phyloP scores from a whole-genome alignment of 1,140 invertebrate genomes.

The Pogonomyrmex barbatus region DNA sequence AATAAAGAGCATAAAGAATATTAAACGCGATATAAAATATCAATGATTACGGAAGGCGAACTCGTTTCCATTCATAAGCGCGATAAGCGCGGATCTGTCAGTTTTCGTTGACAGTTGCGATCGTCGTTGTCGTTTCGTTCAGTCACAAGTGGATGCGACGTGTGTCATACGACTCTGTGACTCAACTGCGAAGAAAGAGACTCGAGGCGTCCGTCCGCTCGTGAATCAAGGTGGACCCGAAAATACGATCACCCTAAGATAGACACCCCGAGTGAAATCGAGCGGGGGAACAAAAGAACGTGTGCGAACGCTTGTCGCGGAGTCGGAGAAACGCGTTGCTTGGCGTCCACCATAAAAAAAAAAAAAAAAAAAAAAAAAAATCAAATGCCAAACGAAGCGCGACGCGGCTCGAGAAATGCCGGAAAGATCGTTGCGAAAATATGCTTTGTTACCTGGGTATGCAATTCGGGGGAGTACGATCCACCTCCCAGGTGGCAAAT shows the following conservation, averaged over 20 bases:
- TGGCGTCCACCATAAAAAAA: conserved; percentile 50
- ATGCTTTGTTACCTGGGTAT: conserved; percentile 94
- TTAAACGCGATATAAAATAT: neutral
- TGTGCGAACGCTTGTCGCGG: conserved; percentile 47
- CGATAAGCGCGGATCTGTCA: conserved; percentile 66
- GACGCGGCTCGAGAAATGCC: neutral
- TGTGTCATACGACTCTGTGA: conserved; percentile 1
- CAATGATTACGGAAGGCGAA: neutral
- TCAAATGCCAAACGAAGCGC: neutral
- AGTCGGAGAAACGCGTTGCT: conserved; percentile 1
- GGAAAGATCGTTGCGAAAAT: neutral
- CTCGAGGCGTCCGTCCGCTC: conserved; percentile 8
- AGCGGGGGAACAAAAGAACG: conserved; percentile 51
- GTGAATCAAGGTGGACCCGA: conserved; percentile 11
- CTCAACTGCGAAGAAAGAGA: neutral
- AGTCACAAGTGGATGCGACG: conserved; percentile 22
- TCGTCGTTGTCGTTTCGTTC: conserved; percentile 36
- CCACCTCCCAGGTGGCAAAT: conserved; percentile 99
- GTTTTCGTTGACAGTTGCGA: conserved; percentile 68
- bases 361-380: neutral
- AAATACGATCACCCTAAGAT: neutral
- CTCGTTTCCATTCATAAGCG: conserved; percentile 7
- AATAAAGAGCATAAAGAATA: neutral
- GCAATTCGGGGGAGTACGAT: conserved; percentile 97
- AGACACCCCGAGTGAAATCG: conserved; percentile 1